These are phyloP conservation scores for Chionoecetes opilio DNA, from an alignment of 1,140 invertebrate species.

Conservation along the genomic window DNA sequence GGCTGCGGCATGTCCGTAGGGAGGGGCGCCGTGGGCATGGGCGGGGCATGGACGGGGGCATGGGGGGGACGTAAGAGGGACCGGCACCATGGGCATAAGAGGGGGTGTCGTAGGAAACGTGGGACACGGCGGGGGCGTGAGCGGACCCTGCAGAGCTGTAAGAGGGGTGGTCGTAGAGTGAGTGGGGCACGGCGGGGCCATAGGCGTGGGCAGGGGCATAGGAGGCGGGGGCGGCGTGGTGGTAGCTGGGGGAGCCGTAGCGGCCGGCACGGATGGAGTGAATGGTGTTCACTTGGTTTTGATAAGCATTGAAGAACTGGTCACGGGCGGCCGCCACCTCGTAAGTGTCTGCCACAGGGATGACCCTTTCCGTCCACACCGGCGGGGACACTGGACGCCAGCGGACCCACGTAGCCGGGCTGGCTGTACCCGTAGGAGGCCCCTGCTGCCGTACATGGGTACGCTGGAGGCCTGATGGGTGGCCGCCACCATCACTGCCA, in stretches of 20 bases:
- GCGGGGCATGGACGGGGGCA: not conserved
- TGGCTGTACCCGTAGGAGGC: constrained; percentile 44
- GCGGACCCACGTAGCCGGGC: constrained; percentile 55
- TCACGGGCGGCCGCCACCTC: constrained; percentile 72
- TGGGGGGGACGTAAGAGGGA: too few relatives aligned
- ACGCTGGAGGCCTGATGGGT: constrained; percentile 9
- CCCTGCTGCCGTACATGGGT: not conserved
- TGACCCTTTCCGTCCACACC: constrained; percentile 65
- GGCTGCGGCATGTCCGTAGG: not conserved
- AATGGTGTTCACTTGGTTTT: constrained; percentile 41
- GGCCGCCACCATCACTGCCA: constrained; percentile 62
- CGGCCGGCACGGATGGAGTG: not conserved
- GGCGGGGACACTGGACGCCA: constrained; percentile 76
- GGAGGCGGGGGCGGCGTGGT: too few relatives aligned
- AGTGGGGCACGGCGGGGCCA: not conserved
- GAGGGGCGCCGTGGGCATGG: not conserved
- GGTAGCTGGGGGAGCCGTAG: not conserved
- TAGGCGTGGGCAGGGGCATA: too few relatives aligned
- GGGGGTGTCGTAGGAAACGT: not conserved
- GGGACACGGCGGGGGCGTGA: not conserved
- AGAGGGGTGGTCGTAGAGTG: not conserved
- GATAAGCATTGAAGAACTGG: constrained; percentile 59
- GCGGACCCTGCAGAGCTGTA: not conserved
- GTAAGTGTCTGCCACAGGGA: constrained; percentile 68
- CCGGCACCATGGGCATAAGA: too few relatives aligned